These are phyloP conservation scores for Ophiodon elongatus DNA, from an alignment of 2,113 vertebrate genomes.

Conservation along the genomic window DNA sequence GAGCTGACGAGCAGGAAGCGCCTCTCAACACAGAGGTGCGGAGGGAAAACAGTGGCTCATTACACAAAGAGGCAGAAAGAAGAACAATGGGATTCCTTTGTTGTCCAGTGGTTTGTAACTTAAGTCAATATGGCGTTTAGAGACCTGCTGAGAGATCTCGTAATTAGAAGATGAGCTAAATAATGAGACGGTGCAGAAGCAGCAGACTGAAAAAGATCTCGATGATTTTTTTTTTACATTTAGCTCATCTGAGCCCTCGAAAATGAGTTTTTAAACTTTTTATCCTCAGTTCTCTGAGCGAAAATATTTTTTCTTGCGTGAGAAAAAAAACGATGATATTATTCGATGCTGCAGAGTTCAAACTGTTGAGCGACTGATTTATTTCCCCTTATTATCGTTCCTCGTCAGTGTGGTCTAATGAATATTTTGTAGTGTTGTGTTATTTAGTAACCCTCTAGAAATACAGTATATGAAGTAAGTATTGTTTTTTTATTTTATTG, in stretches of 20 bases:
- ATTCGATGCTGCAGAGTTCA: background rate
- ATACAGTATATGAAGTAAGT: no score
- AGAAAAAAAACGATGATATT: background rate
- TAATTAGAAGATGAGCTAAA: conserved; percentile 62
- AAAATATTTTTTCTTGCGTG: background rate
- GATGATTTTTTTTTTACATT: conserved; percentile 36
- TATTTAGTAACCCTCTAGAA: background rate
- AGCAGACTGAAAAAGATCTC: background rate
- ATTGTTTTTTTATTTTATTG: background rate
- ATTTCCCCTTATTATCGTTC: background rate
- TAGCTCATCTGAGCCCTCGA: background rate
- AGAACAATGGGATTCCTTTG: conserved; percentile 52
- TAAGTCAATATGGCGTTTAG: conserved; percentile 65
- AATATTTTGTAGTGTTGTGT: no score
- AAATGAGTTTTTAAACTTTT: conserved; percentile 32
- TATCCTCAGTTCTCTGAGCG: conserved; percentile 1
- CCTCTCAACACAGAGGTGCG: background rate
- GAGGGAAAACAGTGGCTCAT: conserved; percentile 57
- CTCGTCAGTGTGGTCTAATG: background rate
- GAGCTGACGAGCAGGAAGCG: background rate
- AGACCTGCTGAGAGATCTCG: conserved; percentile 57
- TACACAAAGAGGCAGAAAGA: conserved; percentile 63
- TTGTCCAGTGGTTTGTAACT: conserved; percentile 66
- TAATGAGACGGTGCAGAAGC: conserved; percentile 60
- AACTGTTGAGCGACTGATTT: background rate